phyloP scores from a whole-genome alignment of 2,113 vertebrate genomes.

The Ivindomyrus marchei region DNA sequence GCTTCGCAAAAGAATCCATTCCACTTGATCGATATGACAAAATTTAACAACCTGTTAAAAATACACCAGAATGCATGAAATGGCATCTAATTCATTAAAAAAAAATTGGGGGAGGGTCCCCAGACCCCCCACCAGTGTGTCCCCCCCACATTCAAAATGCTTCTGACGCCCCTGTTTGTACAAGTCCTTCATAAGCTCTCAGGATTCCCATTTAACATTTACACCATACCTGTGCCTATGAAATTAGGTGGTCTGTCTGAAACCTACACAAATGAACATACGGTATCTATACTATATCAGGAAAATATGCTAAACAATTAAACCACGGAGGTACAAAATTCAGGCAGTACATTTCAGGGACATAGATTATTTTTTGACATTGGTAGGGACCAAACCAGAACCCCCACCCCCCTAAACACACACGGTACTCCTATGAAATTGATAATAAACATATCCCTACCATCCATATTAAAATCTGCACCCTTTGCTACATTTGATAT shows the following conservation, averaged over 20 bases:
- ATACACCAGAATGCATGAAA: too few species aligned
- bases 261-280: neutral
- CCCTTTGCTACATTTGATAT: neutral
- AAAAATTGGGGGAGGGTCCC: too few species aligned
- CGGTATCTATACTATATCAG: neutral
- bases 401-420: neutral
- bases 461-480: neutral
- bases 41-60: too few species aligned
- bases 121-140: too few species aligned
- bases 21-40: too few species aligned
- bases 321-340: neutral
- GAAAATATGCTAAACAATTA: neutral
- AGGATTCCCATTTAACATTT: neutral
- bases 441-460: neutral
- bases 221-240: neutral
- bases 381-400: neutral
- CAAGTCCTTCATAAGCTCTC: neutral
- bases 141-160: too few species aligned
- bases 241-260: neutral
- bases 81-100: too few species aligned
- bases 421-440: neutral
- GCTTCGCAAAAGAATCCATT: too few species aligned
- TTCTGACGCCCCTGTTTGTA: neutral
- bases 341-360: neutral
- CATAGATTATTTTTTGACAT: neutral